phyloP scores from a whole-genome alignment of 2,888 invertebrate genomes.

The Lasiommata megera region DNA sequence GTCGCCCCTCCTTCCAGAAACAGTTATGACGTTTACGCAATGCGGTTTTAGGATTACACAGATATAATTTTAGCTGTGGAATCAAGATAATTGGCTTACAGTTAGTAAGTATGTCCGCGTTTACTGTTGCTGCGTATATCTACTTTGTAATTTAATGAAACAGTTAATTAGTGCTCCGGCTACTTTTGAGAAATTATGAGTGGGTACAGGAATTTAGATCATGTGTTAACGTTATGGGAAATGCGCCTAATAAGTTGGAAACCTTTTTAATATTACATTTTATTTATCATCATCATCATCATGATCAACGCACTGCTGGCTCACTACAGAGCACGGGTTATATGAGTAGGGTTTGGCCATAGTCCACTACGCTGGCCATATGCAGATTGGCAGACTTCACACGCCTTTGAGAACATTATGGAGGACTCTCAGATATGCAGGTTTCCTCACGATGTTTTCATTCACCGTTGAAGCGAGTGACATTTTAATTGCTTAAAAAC shows the following conservation, averaged over 20 bases:
- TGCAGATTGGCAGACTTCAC: too few species aligned
- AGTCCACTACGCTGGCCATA: too few species aligned
- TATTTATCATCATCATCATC: too few species aligned
- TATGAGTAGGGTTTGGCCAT: too few species aligned
- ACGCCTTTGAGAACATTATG: too few species aligned
- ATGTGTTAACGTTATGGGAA: not conserved
- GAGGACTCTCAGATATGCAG: too few species aligned
- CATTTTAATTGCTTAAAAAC: too few species aligned
- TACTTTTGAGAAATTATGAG: not conserved
- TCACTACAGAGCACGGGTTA: too few species aligned
- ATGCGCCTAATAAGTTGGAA: not conserved
- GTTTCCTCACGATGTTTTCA: too few species aligned
- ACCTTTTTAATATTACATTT: too few species aligned
- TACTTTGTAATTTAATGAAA: not conserved
- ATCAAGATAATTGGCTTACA: slow-evolving; percentile 18
- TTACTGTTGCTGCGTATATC: slow-evolving; percentile 2
- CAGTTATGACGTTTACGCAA: slow-evolving; percentile 36
- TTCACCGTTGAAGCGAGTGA: too few species aligned
- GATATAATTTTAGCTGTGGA: slow-evolving; percentile 13
- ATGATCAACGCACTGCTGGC: too few species aligned
- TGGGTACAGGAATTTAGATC: not conserved
- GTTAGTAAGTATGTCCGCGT: slow-evolving; percentile 15
- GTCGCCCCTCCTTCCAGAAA: slow-evolving; percentile 35
- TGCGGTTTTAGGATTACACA: slow-evolving; percentile 23
- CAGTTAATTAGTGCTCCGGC: not conserved